Conservation (phyloP, 2,113 vertebrate species). For the Xiphophorus maculatus region DNA sequence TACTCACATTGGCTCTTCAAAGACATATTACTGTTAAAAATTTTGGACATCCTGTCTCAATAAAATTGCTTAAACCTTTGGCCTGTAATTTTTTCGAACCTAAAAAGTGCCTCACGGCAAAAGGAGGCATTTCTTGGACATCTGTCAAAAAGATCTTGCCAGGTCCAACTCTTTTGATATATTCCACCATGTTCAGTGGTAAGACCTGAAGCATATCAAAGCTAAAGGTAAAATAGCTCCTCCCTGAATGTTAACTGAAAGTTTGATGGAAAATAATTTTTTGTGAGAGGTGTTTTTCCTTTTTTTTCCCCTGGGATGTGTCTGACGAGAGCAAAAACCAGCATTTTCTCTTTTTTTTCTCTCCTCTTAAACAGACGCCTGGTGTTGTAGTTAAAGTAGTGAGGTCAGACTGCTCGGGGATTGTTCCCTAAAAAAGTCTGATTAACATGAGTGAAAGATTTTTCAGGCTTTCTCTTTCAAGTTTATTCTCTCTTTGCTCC, state of each 20-base stretch:
- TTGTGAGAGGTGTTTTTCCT: background rate
- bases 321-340: background rate
- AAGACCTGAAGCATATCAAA: background rate
- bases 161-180: background rate
- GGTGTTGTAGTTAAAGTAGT: background rate
- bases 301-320: background rate
- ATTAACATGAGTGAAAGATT: constrained; percentile 2
- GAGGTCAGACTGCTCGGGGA: background rate
- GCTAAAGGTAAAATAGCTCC: background rate
- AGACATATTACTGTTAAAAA: background rate
- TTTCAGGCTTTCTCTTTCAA: background rate
- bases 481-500: background rate
- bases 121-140: background rate
- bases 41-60: too few relatives aligned
- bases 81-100: background rate
- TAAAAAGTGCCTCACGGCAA: background rate
- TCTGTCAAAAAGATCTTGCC: background rate
- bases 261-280: background rate
- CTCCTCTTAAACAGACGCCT: background rate
- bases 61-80: background rate
- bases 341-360: background rate
- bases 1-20: background rate
- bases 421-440: constrained; percentile 8
- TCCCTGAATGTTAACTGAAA: background rate
- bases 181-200: background rate